Evolutionary conservation across 2,113 vertebrate species (phyloP), one percentile per base, ranked within the genome.

Genomic region (Accipiter virgatus): DNA sequence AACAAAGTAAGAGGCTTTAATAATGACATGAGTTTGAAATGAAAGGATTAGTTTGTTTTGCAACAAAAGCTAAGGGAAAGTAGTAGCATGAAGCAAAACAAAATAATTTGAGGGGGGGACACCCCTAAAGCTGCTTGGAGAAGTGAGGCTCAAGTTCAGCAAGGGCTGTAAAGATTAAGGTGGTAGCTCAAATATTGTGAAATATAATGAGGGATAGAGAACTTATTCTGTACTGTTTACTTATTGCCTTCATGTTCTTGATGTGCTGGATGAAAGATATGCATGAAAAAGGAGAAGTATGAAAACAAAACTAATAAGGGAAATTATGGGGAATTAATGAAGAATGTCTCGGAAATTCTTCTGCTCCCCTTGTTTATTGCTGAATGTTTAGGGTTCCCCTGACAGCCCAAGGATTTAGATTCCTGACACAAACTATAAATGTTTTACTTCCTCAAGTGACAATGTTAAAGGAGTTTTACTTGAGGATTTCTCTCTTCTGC

Each of bases 31-130:
- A 70, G 68, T 81, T 90, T 21, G 73, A 95, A 94, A 95, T 92
- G 81, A 93, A 96, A 88, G 88, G 91, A 94, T 96, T 94, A 86
- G 32, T 63, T 86, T 50, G 52, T 63, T 81, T 66, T 79, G 70
- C 25, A 81, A 36, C 7, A 52, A 66, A 65, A 83, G 36, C 43
- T 6, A 10, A 68, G 20, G 55, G 59, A 53, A 89, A 75, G 26
- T 29, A 74, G 45, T 22, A 89, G 31, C 29, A 31, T 8, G 27
- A 66, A 73, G 38, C 68, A 87, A 81, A 62, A 22, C 22, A 91
- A 66, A 88, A 61, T 13, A 9, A 68, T 52, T 52, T 52, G 25
- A 8, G 15, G 31, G 43, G 14, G 12, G 63, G 50, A 10, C 42
- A 2, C 1, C 20, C 6, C n/a, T 72, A 17, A 52, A 73, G 31